These are phyloP conservation scores for Gambelia wislizenii DNA, from an alignment of 2,797 vertebrate species.

Conservation along the genomic window DNA sequence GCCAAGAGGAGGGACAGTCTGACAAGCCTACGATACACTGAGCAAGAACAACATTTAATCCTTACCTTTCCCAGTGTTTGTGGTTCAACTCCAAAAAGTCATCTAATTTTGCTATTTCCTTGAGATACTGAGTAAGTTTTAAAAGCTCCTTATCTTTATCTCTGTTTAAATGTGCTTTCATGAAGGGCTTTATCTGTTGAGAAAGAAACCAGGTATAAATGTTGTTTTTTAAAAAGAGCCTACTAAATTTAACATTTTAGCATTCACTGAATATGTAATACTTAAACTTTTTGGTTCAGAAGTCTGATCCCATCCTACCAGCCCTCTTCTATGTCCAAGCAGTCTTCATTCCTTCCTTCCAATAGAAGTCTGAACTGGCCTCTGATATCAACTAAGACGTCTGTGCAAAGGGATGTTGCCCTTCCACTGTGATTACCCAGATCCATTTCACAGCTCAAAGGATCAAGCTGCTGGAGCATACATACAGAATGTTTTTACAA, in stretches of 20 bases:
- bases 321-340: not conserved
- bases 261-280: not conserved
- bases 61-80: conserved; percentile 99
- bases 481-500: not conserved
- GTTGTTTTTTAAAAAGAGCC: not conserved
- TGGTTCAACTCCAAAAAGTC: conserved; percentile 96
- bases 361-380: not conserved
- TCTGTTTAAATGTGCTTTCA: conserved; percentile 98
- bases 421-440: not conserved
- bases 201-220: conserved; percentile 28
- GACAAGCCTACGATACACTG: conserved; percentile 1
- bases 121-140: conserved; percentile 97
- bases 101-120: conserved; percentile 97
- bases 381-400: not conserved
- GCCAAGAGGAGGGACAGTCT: not conserved
- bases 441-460: not conserved
- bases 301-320: not conserved
- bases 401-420: not conserved
- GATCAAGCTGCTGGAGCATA: not conserved
- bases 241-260: not conserved
- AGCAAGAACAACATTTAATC: conserved; percentile 22
- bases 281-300: not conserved
- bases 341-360: not conserved
- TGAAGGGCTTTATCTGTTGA: conserved; percentile 94
- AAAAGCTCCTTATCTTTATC: conserved; percentile 97